These are phyloP conservation scores for Percopsis transmontana DNA, from an alignment of 2,113 vertebrate genomes.

Conservation along the genomic window DNA sequence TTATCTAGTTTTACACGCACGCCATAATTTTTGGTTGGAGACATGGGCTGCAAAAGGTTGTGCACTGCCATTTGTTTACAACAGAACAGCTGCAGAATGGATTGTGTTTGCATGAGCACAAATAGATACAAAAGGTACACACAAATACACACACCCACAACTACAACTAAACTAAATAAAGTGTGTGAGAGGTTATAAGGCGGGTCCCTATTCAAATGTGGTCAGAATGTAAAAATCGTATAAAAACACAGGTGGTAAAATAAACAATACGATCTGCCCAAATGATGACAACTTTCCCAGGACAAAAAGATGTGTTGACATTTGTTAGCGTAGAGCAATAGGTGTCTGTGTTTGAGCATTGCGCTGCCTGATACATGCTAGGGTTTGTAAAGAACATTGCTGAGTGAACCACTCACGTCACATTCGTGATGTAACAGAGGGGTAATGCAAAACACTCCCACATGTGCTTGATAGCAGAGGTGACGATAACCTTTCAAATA, in stretches of 20 bases:
- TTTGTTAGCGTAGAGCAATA: too few species aligned
- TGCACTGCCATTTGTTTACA: slow-evolving; percentile 34
- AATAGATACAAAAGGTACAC: too few species aligned
- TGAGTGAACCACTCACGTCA: slow-evolving; percentile 6
- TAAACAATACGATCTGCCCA: background rate
- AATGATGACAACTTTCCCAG: background rate
- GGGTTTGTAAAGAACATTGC: slow-evolving; percentile 17
- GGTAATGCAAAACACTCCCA: slow-evolving; percentile 1
- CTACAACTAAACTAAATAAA: background rate
- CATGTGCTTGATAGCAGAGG: too few species aligned
- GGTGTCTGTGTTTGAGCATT: background rate
- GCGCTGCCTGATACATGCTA: slow-evolving; percentile 14
- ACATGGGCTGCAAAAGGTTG: slow-evolving; percentile 8
- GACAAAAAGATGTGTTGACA: background rate
- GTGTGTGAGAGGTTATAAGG: slow-evolving; percentile 10
- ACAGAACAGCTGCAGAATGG: slow-evolving; percentile 22
- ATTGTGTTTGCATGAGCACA: too few species aligned
- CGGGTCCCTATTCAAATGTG: background rate
- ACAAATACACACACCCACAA: background rate
- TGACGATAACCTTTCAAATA: too few species aligned
- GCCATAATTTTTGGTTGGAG: slow-evolving; percentile 23
- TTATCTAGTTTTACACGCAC: slow-evolving; percentile 20
- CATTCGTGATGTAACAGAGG: background rate
- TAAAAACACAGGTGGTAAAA: slow-evolving; percentile 9
- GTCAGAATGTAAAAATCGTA: slow-evolving; percentile 17